Base-by-base conservation (phyloP, 2,113 vertebrate species). In the Cacatua alba region DNA sequence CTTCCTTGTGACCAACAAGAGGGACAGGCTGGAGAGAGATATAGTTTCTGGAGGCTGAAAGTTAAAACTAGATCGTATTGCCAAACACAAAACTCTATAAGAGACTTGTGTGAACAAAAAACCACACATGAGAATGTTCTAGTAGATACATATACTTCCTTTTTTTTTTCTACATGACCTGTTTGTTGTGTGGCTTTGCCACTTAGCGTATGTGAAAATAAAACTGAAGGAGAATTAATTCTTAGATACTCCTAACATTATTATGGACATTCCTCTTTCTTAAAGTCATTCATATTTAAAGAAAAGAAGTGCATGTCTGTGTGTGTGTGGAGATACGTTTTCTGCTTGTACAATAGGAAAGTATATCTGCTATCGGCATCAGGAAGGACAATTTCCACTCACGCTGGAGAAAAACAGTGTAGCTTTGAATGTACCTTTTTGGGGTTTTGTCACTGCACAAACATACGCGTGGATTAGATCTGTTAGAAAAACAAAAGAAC, bases 1-100 rank as follows among this genome's bases (percentile, higher is more conserved):
- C 55, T 93, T 95, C 69, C 72, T 29, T 90, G 57, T 89, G 68
- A 88, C 21, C 52, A 82, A 43, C n/a, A 69, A 91, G 52, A 51
- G 1, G 17, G 49, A 69, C 46, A 79, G 78, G 51, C 35, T 63
- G 29, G 31, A 75, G 65, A 79, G 74, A 87, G 81, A 92, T 86
- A 79, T 12, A 88, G 44, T 91, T 93, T 93, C 76, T 84, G 37
- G 9, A 86, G 19, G 25, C 37, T 76, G 48, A 60, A 79, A 91
- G 57, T 57, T 91, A 95, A 82, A 94, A 53, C 62, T 65, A 23
- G 41, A 53, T 85, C 17, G 0, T 6, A 57, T 89, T 87, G 55
- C 70, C 62, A 87, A 84, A 29, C 25, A 65, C 7, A 89, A 72
- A 96, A 89, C 37, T 82, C 31, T 33, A 26, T 18, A 48, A 78